These are phyloP conservation scores for Drosophila percnosoma DNA, from an alignment of 2,888 invertebrate species.

Conservation along the genomic window DNA sequence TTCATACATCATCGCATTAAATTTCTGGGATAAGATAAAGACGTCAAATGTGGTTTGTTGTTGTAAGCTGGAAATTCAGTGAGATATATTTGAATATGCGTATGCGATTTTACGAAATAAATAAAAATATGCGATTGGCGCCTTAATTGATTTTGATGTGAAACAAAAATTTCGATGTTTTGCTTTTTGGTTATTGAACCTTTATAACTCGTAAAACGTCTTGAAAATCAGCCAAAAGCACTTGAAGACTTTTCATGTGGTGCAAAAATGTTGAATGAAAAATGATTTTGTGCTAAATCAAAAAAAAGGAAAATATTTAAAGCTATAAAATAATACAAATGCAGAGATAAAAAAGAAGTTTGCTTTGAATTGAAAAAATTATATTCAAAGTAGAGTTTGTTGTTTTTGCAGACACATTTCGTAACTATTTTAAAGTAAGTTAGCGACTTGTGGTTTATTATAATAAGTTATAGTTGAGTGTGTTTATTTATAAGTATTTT, in stretches of 20 bases:
- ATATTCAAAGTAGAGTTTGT: background rate
- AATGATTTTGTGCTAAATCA: conserved; percentile 12
- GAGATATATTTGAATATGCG: conserved; percentile 44
- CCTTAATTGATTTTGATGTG: conserved; percentile 76
- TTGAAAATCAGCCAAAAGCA: conserved; percentile 33
- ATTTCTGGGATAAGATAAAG: conserved; percentile 83
- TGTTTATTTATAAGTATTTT: background rate
- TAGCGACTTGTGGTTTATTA: background rate
- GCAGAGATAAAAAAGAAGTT: background rate
- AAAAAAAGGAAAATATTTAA: background rate
- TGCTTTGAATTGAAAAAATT: background rate
- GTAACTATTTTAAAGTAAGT: background rate
- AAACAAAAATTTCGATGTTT: conserved; percentile 59
- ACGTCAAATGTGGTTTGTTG: conserved; percentile 61
- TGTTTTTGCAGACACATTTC: background rate
- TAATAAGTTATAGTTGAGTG: background rate
- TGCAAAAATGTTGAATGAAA: conserved; percentile 68
- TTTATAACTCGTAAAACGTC: conserved; percentile 36
- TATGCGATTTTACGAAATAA: conserved; percentile 46
- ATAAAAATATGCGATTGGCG: conserved; percentile 69
- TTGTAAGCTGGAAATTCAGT: conserved; percentile 21
- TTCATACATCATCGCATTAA: conserved; percentile 84
- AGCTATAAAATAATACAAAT: background rate
- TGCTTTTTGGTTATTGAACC: conserved; percentile 66
- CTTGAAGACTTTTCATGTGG: conserved; percentile 68